Conservation (phyloP, 2,888 invertebrate species). For the Hermodice carunculata region DNA sequence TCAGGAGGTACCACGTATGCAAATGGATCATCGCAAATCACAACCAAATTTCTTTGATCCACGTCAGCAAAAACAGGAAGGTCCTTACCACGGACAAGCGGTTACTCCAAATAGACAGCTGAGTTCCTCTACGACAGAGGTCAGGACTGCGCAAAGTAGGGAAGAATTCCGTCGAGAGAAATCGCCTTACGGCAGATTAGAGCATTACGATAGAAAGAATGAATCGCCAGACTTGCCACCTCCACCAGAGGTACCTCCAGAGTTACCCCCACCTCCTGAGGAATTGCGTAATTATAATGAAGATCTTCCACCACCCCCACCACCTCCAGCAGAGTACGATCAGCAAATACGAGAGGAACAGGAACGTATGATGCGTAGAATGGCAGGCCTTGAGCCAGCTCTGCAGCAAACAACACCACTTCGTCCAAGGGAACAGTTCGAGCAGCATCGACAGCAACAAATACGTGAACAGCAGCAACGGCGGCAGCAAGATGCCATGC, state of each 20-base stretch:
- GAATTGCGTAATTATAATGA: conserved; percentile 48
- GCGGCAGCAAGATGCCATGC: too few relatives aligned
- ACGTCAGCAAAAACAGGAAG: conserved; percentile 31
- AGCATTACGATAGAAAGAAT: conserved; percentile 4
- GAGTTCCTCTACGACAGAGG: not conserved
- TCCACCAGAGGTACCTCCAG: conserved; percentile 61
- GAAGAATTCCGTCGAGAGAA: conserved; percentile 1
- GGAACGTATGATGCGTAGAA: conserved; percentile 46
- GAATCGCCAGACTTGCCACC: conserved; percentile 30
- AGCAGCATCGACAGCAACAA: not conserved
- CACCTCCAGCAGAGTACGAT: conserved; percentile 72
- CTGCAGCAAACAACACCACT: too few relatives aligned
- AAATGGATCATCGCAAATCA: conserved; percentile 48
- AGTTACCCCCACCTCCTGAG: conserved; percentile 70
- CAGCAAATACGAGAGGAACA: conserved; percentile 63
- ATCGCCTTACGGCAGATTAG: not conserved
- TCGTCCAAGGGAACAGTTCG: too few relatives aligned
- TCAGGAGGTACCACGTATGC: conserved; percentile 46
- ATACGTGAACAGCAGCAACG: not conserved
- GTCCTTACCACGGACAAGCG: too few relatives aligned
- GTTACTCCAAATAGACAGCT: not conserved
- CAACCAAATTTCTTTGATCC: conserved; percentile 52
- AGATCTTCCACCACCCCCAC: conserved; percentile 61
- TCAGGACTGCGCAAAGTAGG: not conserved
- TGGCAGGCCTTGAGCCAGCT: conserved; percentile 6